Evolutionary conservation across 1,140 invertebrate genomes (phyloP), one percentile per base, ranked within the genome.

Genomic region (Dendroctonus ponderosae): DNA sequence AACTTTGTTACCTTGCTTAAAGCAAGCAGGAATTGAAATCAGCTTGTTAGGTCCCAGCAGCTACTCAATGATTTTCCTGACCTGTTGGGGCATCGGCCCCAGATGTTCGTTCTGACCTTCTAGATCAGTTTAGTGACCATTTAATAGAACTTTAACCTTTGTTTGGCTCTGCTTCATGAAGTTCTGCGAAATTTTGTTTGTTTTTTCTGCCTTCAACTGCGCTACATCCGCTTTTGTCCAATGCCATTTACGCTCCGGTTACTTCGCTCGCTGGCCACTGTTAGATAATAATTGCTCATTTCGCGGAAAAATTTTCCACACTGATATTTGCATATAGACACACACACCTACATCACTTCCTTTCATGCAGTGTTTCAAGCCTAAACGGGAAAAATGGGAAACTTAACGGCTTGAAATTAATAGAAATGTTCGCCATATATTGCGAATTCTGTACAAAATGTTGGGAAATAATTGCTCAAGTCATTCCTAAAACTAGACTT

Each of bases 91-190:
- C 48, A 60, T 39, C 58, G 58, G 44, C 43, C 58, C 44, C 5
- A 12, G n/a, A 12, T 26, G 58, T 50, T 42, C 42, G 50, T 41
- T 39, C 14, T 49, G 58, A 60, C 58, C 58, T 60, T 60, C 58
- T 14, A 60, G 58, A 60, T 60, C 58, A 60, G 43, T 60, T 60
- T 60, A 60, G 44, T 60, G 58, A 40, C 44, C 58, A 60, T 39
- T 60, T 60, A 60, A 60, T 49, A 60, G 58, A 60, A 60, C 58
- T 60, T 60, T 60, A 60, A 60, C 58, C 58, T 60, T 48, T 60
- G 58, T 60, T 26, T 26, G 26, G 26, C 43, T 60, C 46, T 49
- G 56, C 39, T 60, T 60, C 44, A 49, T 42, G 44, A 50, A 49
- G 37, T 60, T 49, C 48, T 48, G 58, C 39, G 56, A 58, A 60